These are phyloP conservation scores for Calvadosia cruxmelitensis DNA, from an alignment of 30 jellyfish, hydroid and myxozoan species.

Conservation along the genomic window DNA sequence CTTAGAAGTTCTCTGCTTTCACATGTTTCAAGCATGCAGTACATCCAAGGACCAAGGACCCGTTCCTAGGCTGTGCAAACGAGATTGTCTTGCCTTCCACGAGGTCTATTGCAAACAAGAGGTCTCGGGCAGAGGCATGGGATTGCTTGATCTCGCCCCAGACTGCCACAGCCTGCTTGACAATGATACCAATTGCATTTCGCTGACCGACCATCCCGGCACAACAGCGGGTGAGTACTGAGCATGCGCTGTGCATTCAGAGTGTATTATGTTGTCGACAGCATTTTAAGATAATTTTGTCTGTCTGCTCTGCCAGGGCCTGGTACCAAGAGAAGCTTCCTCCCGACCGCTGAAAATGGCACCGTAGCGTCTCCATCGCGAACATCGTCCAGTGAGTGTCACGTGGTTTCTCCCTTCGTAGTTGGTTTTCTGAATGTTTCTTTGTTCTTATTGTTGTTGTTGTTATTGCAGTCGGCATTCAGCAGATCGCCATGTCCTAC, in stretches of 20 bases:
- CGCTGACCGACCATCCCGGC: not conserved
- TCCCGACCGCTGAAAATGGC: too few relatives aligned
- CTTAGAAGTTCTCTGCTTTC: slow-evolving; percentile 64
- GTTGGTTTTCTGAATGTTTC: not conserved
- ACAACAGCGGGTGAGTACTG: too few relatives aligned
- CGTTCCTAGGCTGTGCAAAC: slow-evolving; percentile 71
- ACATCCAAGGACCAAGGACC: slow-evolving; percentile 13
- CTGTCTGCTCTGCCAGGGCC: too few relatives aligned
- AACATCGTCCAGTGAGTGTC: too few relatives aligned
- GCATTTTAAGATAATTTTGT: too few relatives aligned
- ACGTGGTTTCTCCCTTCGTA: too few relatives aligned
- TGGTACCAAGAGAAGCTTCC: too few relatives aligned
- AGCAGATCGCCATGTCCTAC: slow-evolving; percentile 44
- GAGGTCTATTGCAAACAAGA: slow-evolving; percentile 57
- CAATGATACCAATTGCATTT: not conserved
- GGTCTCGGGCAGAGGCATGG: slow-evolving; percentile 38
- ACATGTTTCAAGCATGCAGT: slow-evolving; percentile 66
- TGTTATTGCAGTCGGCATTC: not conserved
- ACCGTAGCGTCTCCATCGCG: slow-evolving; percentile 51
- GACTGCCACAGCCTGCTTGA: slow-evolving; percentile 43
- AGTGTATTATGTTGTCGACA: too few relatives aligned
- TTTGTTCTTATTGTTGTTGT: slow-evolving; percentile 6
- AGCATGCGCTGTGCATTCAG: too few relatives aligned
- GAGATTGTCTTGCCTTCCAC: slow-evolving; percentile 58
- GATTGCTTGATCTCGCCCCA: slow-evolving; percentile 41